Conservation (phyloP, 2,797 vertebrate species). For the Arnoldichthys spilopterus region DNA sequence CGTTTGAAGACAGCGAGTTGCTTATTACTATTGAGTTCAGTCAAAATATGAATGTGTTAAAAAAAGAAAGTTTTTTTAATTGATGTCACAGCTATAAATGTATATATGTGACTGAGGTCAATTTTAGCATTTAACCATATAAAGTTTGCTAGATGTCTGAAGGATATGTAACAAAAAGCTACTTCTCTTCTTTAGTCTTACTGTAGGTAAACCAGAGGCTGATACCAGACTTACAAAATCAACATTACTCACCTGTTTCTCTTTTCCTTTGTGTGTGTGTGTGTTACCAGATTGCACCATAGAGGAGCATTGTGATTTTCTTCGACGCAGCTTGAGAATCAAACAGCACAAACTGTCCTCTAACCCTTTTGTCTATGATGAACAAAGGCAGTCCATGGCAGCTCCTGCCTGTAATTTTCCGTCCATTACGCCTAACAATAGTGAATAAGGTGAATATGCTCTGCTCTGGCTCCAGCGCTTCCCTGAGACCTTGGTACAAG, state of each 20-base stretch:
- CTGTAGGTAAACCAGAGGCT: background rate
- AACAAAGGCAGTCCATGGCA: conserved; percentile 53
- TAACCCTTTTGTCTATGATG: conserved; percentile 41
- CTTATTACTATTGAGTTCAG: background rate
- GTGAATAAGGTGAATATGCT: conserved; percentile 57
- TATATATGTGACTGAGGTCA: background rate
- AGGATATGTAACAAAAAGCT: background rate
- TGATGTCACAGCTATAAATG: background rate
- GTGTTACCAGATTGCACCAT: conserved; percentile 22
- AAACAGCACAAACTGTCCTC: conserved; percentile 54
- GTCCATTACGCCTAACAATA: conserved; percentile 62
- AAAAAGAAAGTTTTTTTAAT: background rate
- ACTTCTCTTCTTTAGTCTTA: background rate
- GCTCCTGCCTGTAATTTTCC: conserved; percentile 54
- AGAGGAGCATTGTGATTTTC: conserved; percentile 38
- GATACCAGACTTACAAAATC: background rate
- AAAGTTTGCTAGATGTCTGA: background rate
- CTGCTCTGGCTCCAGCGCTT: conserved; percentile 48
- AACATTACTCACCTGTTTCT: background rate
- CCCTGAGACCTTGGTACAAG: conserved; percentile 59
- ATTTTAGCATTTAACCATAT: background rate
- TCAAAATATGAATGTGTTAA: background rate
- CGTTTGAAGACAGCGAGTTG: no score
- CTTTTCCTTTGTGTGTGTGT: background rate
- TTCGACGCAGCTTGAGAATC: conserved; percentile 24